phyloP scores from a whole-genome alignment of 2,888 invertebrate species.

The Elmis aenea region DNA sequence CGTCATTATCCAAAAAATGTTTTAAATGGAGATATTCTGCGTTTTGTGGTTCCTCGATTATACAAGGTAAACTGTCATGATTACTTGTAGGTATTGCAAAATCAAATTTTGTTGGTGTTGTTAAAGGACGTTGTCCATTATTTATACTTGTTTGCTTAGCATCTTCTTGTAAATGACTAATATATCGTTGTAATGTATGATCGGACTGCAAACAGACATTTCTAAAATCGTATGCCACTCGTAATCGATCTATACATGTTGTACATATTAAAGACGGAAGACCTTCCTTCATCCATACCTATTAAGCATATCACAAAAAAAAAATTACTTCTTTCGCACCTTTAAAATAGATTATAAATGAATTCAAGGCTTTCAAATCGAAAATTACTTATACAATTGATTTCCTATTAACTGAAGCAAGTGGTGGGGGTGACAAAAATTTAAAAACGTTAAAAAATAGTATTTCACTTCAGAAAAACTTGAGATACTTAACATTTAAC shows the following conservation, averaged over 20 bases:
- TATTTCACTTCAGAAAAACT: too few relatives aligned
- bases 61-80: conserved; percentile 28
- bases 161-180: conserved; percentile 31
- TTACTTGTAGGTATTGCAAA: conserved; percentile 27
- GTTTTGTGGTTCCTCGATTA: conserved; percentile 36
- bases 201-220: conserved; percentile 39
- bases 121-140: conserved; percentile 23
- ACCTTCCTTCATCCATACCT: conserved; percentile 41
- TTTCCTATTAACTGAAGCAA: too few relatives aligned
- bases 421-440: not conserved
- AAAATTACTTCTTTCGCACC: not conserved
- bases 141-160: conserved; percentile 19
- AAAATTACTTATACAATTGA: too few relatives aligned
- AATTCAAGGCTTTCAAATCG: too few relatives aligned
- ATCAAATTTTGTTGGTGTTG: conserved; percentile 36
- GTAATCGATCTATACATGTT: conserved; percentile 37
- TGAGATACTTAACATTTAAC: not conserved
- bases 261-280: conserved; percentile 39
- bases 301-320: not conserved
- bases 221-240: conserved; percentile 41
- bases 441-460: too few relatives aligned
- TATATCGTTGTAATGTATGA: conserved; percentile 35
- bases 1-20: conserved; percentile 41
- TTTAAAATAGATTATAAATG: not conserved
- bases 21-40: conserved; percentile 40